These are phyloP conservation scores for Rafetus swinhoei DNA, from an alignment of 2,113 vertebrate species.

Conservation along the genomic window DNA sequence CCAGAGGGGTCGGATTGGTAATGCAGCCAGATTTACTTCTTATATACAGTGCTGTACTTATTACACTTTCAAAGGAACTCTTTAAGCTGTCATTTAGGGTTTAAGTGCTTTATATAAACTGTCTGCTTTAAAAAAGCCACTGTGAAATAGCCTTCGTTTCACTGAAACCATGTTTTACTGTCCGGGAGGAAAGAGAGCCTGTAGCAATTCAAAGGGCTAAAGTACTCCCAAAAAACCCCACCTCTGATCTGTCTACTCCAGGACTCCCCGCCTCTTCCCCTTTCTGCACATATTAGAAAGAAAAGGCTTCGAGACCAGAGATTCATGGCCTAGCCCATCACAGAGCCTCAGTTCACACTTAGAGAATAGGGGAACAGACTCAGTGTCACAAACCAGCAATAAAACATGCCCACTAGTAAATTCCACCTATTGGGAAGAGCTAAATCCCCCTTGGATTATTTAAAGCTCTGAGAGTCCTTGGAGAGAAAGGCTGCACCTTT, in stretches of 20 bases:
- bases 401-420: constrained; percentile 35
- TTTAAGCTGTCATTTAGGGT: constrained; percentile 5
- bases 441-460: constrained; percentile 64
- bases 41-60: not conserved
- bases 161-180: accelerated
- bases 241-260: not conserved
- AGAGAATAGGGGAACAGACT: constrained; percentile 40
- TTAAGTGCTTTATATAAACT: not conserved
- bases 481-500: constrained; percentile 36
- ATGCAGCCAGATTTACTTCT: constrained; percentile 45
- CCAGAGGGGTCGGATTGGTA: not conserved
- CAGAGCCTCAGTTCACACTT: constrained; percentile 19
- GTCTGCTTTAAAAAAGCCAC: constrained; percentile 6
- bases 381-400: constrained; percentile 19
- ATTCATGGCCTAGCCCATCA: constrained; percentile 64
- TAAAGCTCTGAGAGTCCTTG: not conserved
- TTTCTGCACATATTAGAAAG: constrained; percentile 29
- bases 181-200: not conserved
- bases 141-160: not conserved
- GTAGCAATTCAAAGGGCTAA: constrained; percentile 38
- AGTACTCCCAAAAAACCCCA: not conserved
- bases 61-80: not conserved
- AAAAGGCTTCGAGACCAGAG: constrained; percentile 51
- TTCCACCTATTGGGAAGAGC: constrained; percentile 19
- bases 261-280: not conserved